phyloP scores from a whole-genome alignment of 2,797 vertebrate genomes.

The Sparus aurata region DNA sequence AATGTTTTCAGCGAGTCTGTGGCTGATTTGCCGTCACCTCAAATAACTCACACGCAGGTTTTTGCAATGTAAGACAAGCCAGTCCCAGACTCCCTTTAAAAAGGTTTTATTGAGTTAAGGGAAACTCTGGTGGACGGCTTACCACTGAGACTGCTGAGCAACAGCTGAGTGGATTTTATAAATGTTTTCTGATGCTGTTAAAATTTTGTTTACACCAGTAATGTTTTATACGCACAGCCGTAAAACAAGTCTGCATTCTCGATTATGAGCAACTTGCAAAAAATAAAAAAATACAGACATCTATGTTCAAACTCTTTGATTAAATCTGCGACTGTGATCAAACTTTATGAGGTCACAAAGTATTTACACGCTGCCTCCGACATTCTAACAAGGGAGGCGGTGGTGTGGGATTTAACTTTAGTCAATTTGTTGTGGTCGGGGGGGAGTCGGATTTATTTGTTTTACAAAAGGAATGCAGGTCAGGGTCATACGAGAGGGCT shows the following conservation, averaged over 20 bases:
- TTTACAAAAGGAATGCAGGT: slow-evolving; percentile 55
- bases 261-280: neutral
- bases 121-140: too few species aligned
- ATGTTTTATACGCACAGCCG: too few species aligned
- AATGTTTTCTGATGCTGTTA: neutral
- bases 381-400: slow-evolving; percentile 4
- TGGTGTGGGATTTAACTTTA: slow-evolving; percentile 22
- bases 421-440: slow-evolving; percentile 55
- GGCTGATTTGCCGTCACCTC: too few species aligned
- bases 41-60: too few species aligned
- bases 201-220: neutral
- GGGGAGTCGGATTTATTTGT: slow-evolving; percentile 52
- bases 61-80: too few species aligned
- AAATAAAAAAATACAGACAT: neutral
- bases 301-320: neutral
- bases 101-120: too few species aligned
- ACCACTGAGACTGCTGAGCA: neutral
- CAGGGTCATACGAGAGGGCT: slow-evolving; percentile 70
- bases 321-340: too few species aligned
- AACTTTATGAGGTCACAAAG: neutral
- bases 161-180: neutral
- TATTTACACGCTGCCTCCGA: neutral
- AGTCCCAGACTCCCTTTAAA: too few species aligned
- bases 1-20: too few species aligned
- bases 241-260: neutral